Base-by-base conservation (phyloP, 2,797 vertebrate genomes). In the Sebastes hubbsi region DNA sequence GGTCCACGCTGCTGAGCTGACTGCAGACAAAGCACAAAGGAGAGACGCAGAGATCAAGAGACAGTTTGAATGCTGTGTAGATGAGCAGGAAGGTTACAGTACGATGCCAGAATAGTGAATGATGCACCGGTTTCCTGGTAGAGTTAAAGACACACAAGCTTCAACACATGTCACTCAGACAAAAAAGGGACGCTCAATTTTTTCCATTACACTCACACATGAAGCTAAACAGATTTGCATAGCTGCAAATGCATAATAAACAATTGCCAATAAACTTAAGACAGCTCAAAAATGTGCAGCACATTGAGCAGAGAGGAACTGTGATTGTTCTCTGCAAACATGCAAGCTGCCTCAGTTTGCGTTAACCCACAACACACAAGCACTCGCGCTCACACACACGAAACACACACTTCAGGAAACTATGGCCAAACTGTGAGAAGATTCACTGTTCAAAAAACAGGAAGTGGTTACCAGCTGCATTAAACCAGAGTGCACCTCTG, bases 391-490 rank as follows among this genome's bases (percentile, higher is more conserved):
- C 49, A 58, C 85, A 89, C 89, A 92, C 85, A 78, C 88, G 72
- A 91, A 90, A 88, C 82, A 91, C 87, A 89, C 87, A 91, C 87
- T 88, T 91, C 91, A 95, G 94, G 93, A 94, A 95, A 93, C 54
- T 72, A 87, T 94, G 91, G 92, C 89, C 90, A 92, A 95, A 95
- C 94, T 92, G 93, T 94, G 91, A 94, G 90, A 94, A 93, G 93
- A 94, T 95, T 93, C 92, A 88, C 91, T 92, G 88, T 92, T 92
- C 77, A 83, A 92, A 93, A 94, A 95, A 95, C 93, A 95, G 94
- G 94, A 95, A 94, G 94, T 91, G 94, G 94, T 95, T 92, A 92
- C 85, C 91, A 94, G 91, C 92, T 94, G 93, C 92, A 89, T 81
- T 80, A 88, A 92, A 92, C 87, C 89, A 90, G 88, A 90, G 83